Percentiles rank a stretch among this genome's conserved stretches.
Evolutionary conservation across 2,113 vertebrate species (phyloP).

Genomic region (Sebastes fasciatus): DNA sequence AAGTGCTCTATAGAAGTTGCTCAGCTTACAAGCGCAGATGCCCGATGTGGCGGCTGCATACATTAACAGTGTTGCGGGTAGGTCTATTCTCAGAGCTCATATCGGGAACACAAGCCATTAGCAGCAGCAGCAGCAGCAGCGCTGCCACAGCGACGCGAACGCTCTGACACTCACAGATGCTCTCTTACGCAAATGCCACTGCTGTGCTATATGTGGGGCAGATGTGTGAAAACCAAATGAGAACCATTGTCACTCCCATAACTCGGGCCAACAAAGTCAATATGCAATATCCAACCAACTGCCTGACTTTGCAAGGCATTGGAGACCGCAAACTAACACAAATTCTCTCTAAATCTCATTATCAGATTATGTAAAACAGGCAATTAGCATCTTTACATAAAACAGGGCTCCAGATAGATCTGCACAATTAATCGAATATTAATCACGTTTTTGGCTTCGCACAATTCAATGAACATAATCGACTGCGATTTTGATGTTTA

Average conservation of each 20-base stretch:
- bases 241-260: constrained; percentile 9
- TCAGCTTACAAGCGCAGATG: neutral
- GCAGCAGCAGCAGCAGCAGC: neutral
- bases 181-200: constrained; percentile 64
- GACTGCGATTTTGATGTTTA: no score
- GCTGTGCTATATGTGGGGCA: constrained; percentile 61
- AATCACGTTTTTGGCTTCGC: no score
- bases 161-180: constrained; percentile 22
- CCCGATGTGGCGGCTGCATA: constrained; percentile 11
- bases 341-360: constrained; percentile 25
- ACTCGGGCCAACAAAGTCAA: neutral
- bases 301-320: neutral
- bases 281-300: neutral
- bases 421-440: no score
- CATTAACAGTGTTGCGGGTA: constrained; percentile 10
- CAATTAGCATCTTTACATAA: neutral
- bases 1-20: constrained; percentile 11
- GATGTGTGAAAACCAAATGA: constrained; percentile 56
- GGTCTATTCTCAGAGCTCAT: constrained; percentile 27
- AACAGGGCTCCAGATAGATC: neutral
- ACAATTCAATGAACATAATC: no score
- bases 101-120: constrained; percentile 38
- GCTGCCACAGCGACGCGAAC: neutral
- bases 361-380: constrained; percentile 37
- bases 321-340: neutral